These are phyloP conservation scores for Hemithea aestivaria DNA, from an alignment of 2,888 invertebrate species.

Conservation along the genomic window DNA sequence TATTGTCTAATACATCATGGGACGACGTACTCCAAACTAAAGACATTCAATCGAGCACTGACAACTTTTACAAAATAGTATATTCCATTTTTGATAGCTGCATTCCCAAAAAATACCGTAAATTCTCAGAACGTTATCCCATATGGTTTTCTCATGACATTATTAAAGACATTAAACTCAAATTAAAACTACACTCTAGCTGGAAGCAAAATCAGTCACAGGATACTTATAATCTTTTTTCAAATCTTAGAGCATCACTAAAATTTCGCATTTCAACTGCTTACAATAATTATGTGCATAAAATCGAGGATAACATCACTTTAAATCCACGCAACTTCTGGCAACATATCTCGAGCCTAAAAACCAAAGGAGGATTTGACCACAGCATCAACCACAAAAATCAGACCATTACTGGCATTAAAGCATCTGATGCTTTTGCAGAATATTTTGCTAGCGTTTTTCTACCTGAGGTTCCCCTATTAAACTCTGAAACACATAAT, in stretches of 20 bases:
- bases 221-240: neutral
- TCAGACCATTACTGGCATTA: neutral
- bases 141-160: slow-evolving; percentile 7
- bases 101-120: slow-evolving; percentile 4
- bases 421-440: slow-evolving; percentile 6
- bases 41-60: too few relatives aligned
- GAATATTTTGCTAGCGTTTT: slow-evolving; percentile 5
- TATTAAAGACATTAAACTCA: neutral
- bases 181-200: slow-evolving; percentile 1
- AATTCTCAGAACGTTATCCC: neutral
- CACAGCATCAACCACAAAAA: slow-evolving; percentile 1
- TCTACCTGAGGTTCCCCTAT: neutral
- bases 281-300: neutral
- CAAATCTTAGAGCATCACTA: neutral
- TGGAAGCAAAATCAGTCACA: neutral
- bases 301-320: slow-evolving; percentile 1
- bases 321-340: slow-evolving; percentile 2
- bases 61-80: neutral
- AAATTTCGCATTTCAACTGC: neutral
- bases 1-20: neutral
- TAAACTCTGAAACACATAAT: neutral
- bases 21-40: neutral
- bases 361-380: slow-evolving; percentile 5
- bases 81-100: neutral
- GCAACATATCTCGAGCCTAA: slow-evolving; percentile 1